These are phyloP conservation scores for Henricia sp. DNA, from an alignment of 53 echinoderm and acorn worm genomes.

Conservation along the genomic window DNA sequence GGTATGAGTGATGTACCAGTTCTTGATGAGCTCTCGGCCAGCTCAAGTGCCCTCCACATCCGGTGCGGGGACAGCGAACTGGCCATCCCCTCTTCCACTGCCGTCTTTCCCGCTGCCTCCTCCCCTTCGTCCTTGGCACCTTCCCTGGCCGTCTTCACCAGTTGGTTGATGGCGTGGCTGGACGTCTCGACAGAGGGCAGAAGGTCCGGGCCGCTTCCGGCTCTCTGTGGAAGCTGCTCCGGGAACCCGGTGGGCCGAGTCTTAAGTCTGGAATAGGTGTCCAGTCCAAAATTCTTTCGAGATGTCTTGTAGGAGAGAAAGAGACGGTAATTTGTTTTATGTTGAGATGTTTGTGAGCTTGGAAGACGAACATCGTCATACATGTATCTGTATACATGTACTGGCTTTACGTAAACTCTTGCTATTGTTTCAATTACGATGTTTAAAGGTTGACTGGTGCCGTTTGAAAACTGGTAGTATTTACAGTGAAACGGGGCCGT, in stretches of 20 bases:
- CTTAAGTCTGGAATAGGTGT: constrained; percentile 30
- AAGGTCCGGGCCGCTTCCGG: background rate
- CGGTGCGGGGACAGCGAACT: constrained; percentile 70
- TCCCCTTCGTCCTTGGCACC: constrained; percentile 12
- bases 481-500: no score
- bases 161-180: constrained; percentile 39
- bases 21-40: constrained; percentile 64
- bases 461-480: no score
- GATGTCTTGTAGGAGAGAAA: constrained; percentile 37
- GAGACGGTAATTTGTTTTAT: no score
- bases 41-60: constrained; percentile 81
- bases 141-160: constrained; percentile 69
- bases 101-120: constrained; percentile 3
- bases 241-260: constrained; percentile 26
- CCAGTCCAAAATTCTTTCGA: constrained; percentile 45
- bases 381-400: no score
- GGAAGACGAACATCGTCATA: no score
- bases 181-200: constrained; percentile 5
- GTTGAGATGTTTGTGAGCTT: no score
- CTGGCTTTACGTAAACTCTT: no score
- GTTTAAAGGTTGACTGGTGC: no score
- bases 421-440: no score
- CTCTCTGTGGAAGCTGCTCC: constrained; percentile 28
- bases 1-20: constrained; percentile 18
- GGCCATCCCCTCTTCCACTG: constrained; percentile 2